Conservation (phyloP, 2,888 invertebrate species). For the Escarpia spicata region DNA sequence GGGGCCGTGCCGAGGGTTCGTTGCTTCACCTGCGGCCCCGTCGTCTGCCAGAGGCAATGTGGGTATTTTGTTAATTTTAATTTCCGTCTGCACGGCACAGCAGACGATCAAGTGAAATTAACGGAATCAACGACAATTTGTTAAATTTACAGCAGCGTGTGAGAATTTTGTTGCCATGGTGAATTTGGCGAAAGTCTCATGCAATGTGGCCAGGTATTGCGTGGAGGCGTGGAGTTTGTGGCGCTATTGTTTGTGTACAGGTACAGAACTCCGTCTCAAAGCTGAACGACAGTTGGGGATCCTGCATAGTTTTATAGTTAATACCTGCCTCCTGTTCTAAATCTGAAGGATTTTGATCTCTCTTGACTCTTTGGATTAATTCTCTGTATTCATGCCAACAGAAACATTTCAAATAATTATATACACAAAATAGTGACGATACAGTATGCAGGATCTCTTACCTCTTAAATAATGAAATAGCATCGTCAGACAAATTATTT, state of each 20-base stretch:
- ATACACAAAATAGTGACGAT: not conserved
- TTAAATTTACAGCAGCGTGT: not conserved
- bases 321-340: not conserved
- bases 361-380: no score
- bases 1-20: not conserved
- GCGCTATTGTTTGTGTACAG: not conserved
- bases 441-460: not conserved
- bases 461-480: not conserved
- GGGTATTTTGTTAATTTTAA: not conserved
- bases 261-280: not conserved
- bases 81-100: not conserved
- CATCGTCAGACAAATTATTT: not conserved
- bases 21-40: not conserved
- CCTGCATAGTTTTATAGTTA: not conserved
- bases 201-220: not conserved
- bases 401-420: no score
- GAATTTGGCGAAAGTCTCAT: not conserved
- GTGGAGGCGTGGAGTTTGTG: conserved; percentile 4
- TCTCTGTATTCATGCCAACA: no score
- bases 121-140: not conserved
- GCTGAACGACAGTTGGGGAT: not conserved
- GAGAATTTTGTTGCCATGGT: not conserved
- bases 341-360: not conserved
- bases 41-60: not conserved
- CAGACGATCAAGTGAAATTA: conserved; percentile 9